Evolutionary conservation across 2,888 invertebrate species (phyloP), one percentile per base, ranked within the genome.

Genomic region (Himalopsyche kuldschensis): DNA sequence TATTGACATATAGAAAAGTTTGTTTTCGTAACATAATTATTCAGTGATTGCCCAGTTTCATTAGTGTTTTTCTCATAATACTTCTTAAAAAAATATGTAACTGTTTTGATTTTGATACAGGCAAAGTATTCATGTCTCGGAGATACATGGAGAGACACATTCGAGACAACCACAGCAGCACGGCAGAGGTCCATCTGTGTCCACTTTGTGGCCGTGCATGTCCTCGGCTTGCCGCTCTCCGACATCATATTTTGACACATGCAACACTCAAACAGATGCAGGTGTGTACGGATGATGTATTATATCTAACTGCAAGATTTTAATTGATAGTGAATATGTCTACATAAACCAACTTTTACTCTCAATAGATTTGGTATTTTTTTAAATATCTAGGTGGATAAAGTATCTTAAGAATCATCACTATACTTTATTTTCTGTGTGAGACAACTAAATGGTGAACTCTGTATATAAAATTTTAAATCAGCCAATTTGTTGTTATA

Each of bases 111-210:
- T 41, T 41, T 78, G 76, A 20, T 75, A 75, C 27, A 91, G 91
- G 89, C 27, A 90, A 89, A 86, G 89, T 88, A 80, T 93, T 92
- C 87, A 90, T 90, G 79, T 91, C 91, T 87, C 91, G 91, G 86
- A 90, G 91, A 20, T 92, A 91, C 88, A 90, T 93, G 90, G 87
- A 92, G n/a, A 91, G 92, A 0, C 93, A 93, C 87, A 86, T 92
- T 47, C 90, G 91, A 17, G 89, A 91, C 4, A 88, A 90, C 0
- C 93, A 93, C 89, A 90, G 91, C 46, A 86, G 87, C 3, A 88
- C 88, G 63, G 86, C 81, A 4, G 87, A 89, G 1, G 88, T 88
- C 15, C 90, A 89, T 88, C 86, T 88, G 6, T 93, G 93, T 79
- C 93, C 92, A 41, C 85, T 93, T 48, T 93, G 92, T 88, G 88